phyloP scores from a whole-genome alignment of 2,888 invertebrate genomes.

The Phortica magna region DNA sequence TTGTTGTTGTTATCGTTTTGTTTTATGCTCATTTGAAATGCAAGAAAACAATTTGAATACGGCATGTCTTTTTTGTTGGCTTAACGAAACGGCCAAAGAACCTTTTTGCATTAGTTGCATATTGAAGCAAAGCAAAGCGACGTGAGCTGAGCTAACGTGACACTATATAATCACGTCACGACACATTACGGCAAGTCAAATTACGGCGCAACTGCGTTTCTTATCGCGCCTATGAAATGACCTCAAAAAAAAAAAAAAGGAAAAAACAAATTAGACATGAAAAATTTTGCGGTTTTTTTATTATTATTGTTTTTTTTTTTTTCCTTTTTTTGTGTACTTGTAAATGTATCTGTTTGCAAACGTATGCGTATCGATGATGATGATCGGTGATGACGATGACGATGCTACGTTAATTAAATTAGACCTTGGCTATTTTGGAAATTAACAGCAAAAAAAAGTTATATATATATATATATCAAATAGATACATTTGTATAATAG shows the following conservation, averaged over 20 bases:
- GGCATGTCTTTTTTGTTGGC: too few species aligned
- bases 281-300: neutral
- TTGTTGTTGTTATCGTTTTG: too few species aligned
- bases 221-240: constrained; percentile 1
- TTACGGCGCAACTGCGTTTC: neutral
- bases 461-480: neutral
- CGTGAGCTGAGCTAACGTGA: too few species aligned
- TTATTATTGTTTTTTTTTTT: neutral
- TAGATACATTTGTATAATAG: neutral
- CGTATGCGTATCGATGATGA: neutral
- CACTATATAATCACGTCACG: too few species aligned
- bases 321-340: neutral
- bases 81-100: too few species aligned
- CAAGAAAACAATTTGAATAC: too few species aligned
- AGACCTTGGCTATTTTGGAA: constrained; percentile 8
- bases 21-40: too few species aligned
- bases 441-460: neutral
- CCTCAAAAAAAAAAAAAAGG: neutral
- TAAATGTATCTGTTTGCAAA: too few species aligned
- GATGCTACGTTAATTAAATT: constrained; percentile 13
- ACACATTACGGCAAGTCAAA: neutral
- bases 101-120: too few species aligned
- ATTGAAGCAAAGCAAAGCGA: too few species aligned
- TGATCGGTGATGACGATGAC: neutral
- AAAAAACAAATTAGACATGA: neutral